phyloP scores from a whole-genome alignment of 2,797 vertebrate genomes.

The Sternotherus odoratus region DNA sequence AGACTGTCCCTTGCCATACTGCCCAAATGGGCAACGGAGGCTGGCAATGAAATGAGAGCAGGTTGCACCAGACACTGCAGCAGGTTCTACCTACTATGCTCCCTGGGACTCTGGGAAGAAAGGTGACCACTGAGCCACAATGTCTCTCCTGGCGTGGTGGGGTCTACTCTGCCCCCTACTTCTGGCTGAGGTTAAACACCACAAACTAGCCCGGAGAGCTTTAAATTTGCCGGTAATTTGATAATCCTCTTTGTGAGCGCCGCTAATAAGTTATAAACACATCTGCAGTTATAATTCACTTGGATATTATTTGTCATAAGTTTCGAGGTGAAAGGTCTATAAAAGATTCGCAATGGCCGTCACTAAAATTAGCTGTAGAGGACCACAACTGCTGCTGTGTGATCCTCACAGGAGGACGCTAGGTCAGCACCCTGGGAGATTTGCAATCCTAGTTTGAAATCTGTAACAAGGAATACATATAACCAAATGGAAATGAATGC shows the following conservation, averaged over 20 bases:
- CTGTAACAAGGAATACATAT: slow-evolving; percentile 62
- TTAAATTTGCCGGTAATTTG: neutral
- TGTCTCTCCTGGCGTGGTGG: neutral
- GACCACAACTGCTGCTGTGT: neutral
- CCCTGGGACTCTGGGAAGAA: neutral
- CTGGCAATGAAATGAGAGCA: neutral
- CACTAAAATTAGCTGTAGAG: neutral
- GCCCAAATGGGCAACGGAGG: neutral
- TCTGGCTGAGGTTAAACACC: neutral
- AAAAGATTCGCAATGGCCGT: neutral
- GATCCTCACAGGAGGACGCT: slow-evolving; percentile 30
- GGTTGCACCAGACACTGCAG: neutral
- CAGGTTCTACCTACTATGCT: neutral
- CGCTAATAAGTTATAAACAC: neutral
- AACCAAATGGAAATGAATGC: slow-evolving; percentile 57
- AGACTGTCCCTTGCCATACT: neutral
- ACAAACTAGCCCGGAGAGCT: neutral
- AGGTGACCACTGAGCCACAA: neutral
- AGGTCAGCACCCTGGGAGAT: slow-evolving; percentile 31
- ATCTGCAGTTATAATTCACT: neutral
- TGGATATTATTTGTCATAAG: neutral
- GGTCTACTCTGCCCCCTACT: neutral
- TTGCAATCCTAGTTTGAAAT: slow-evolving; percentile 66
- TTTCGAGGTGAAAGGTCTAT: neutral
- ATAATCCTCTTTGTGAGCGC: neutral